Conservation (phyloP, 2,888 invertebrate species). For the Myopa testacea region DNA sequence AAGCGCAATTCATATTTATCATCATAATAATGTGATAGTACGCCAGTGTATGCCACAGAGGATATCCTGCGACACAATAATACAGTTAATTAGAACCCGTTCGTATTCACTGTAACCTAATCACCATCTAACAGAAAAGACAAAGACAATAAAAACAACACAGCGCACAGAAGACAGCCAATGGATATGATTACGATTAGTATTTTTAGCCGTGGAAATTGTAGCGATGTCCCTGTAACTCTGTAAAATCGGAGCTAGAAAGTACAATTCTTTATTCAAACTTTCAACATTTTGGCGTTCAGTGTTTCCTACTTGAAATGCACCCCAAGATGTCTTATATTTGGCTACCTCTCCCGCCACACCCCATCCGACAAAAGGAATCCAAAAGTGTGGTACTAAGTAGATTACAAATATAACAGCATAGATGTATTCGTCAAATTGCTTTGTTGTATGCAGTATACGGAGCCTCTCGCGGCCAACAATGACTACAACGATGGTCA, state of each 20-base stretch:
- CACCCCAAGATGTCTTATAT: slow-evolving; percentile 78
- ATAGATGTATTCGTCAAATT: slow-evolving; percentile 79
- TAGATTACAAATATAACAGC: slow-evolving; percentile 76
- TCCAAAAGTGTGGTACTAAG: slow-evolving; percentile 77
- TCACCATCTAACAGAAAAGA: slow-evolving; percentile 47
- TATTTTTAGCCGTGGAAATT: slow-evolving; percentile 46
- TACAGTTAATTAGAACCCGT: neutral
- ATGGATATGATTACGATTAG: slow-evolving; percentile 44
- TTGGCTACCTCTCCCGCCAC: slow-evolving; percentile 77
- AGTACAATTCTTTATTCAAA: neutral
- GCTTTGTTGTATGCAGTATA: slow-evolving; percentile 73
- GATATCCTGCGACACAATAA: slow-evolving; percentile 69
- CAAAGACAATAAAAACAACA: slow-evolving; percentile 45
- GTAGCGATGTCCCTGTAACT: slow-evolving; percentile 46
- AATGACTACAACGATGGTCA: slow-evolving; percentile 72
- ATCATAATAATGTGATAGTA: slow-evolving; percentile 76
- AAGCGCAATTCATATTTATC: slow-evolving; percentile 79
- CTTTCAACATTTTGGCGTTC: neutral
- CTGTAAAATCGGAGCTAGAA: slow-evolving; percentile 45
- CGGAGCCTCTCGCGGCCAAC: slow-evolving; percentile 75
- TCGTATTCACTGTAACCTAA: neutral
- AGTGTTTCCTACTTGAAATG: slow-evolving; percentile 72
- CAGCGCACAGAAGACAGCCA: slow-evolving; percentile 46
- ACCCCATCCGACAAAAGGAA: slow-evolving; percentile 77
- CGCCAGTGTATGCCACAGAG: slow-evolving; percentile 72